Evolutionary conservation across 2,888 invertebrate genomes (phyloP).

Genomic region (Microctonus aethiopoides): DNA sequence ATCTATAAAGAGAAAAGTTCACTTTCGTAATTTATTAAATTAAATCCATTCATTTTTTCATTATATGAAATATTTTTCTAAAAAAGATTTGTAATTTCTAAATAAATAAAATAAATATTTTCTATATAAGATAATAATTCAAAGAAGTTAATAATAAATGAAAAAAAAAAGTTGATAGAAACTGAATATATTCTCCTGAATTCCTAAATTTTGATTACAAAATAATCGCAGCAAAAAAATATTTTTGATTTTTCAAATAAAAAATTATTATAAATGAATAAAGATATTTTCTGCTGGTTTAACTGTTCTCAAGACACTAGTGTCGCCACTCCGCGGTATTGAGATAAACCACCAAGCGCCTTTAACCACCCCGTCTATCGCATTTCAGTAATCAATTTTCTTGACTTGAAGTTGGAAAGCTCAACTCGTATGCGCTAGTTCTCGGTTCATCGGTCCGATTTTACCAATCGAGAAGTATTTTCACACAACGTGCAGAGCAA

Average conservation of each 20-base stretch:
- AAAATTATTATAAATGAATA: not conserved
- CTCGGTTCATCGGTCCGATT: not conserved
- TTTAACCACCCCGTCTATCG: constrained; percentile 47
- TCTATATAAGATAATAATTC: too few relatives aligned
- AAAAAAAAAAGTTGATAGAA: too few relatives aligned
- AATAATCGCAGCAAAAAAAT: too few relatives aligned
- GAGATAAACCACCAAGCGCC: constrained; percentile 55
- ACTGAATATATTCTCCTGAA: too few relatives aligned
- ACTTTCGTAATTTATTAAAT: too few relatives aligned
- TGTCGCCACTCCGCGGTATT: constrained; percentile 64
- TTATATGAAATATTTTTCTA: too few relatives aligned
- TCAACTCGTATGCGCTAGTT: constrained; percentile 11
- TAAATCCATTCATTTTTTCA: too few relatives aligned
- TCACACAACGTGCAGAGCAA: constrained; percentile 21
- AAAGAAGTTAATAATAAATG: too few relatives aligned
- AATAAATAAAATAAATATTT: too few relatives aligned
- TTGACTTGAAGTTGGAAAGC: constrained; percentile 12
- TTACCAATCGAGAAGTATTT: not conserved
- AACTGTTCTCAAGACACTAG: constrained; percentile 50
- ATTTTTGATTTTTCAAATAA: not conserved
- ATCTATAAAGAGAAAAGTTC: too few relatives aligned
- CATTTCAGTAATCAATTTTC: constrained; percentile 50
- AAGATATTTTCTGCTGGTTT: constrained; percentile 13
- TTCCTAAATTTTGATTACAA: too few relatives aligned
- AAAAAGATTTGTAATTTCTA: too few relatives aligned